Evolutionary conservation across 2,113 vertebrate genomes (phyloP), one percentile per base, ranked within the genome.

Genomic region (Anser brachyrhynchus): DNA sequence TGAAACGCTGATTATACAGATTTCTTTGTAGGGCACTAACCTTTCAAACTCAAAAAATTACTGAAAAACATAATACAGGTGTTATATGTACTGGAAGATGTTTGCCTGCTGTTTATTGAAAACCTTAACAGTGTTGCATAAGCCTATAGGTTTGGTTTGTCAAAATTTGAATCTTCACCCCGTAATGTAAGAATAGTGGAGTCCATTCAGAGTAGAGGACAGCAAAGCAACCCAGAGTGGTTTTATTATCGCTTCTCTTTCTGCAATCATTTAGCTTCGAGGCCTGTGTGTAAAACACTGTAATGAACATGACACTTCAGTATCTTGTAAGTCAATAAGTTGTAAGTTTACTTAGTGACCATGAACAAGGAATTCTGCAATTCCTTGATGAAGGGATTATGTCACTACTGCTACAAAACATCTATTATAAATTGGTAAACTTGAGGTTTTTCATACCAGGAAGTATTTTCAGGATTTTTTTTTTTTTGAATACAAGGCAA

Each of bases 141-240:
- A 81, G 29, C 1, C 7, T 28, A 86, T 5, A 62, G 64, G 39
- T 73, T 89, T 43, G 55, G 7, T 64, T 52, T 9, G 33, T 37
- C 7, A 59, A 71, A 81, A 78, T 35, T 31, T 29, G 26, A 75
- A 52, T 55, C 41, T 71, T 66, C 2, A 75, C 26, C 39, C 62
- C 25, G 74, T 17, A 54, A 90, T 20, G 13, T 7, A 62, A 83
- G 51, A 76, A 46, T 21, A 69, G 20, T 1, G 5, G 44, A 67
- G 28, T 44, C 17, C 0, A 0, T 35, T 75, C n/a, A 39, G 57
- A 79, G 26, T 9, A 70, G 23, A 57, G 13, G 13, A 72, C 0
- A 0, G 46, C 41, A 71, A 51, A 83, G 37, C 35, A 74, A 77
- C 44, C 10, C 65, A 39, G 17, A 65, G 20, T 6, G 54, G 23